These are phyloP conservation scores for Yponomeuta evonymella DNA, from an alignment of 2,888 invertebrate species.

Conservation along the genomic window DNA sequence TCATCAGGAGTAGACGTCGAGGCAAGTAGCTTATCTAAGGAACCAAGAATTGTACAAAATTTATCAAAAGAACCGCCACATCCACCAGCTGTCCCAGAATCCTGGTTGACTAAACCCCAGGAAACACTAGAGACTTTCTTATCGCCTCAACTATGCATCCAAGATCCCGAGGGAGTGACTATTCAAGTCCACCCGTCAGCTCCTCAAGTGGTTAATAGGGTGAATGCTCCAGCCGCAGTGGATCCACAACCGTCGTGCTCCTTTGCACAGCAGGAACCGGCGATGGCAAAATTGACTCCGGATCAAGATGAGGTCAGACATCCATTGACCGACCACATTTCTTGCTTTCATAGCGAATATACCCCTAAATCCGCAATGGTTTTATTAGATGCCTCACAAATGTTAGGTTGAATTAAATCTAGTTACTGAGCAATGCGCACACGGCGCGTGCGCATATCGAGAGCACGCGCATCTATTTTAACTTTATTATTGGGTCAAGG, in stretches of 20 bases:
- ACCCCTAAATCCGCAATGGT: not conserved
- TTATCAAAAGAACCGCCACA: constrained; percentile 40
- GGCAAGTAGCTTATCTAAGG: not conserved
- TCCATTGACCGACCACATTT: constrained; percentile 8
- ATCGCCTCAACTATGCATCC: constrained; percentile 51
- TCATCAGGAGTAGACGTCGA: not conserved
- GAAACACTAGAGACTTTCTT: constrained; percentile 31
- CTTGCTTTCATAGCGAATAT: not conserved
- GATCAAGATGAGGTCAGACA: constrained; percentile 72
- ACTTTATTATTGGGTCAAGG: constrained; percentile 69
- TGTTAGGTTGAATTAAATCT: constrained; percentile 28
- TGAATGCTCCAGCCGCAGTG: constrained; percentile 30
- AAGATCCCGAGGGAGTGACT: constrained; percentile 39
- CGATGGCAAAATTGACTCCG: constrained; percentile 47
- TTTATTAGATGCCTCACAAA: not conserved
- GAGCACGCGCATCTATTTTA: constrained; percentile 69
- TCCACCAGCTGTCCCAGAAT: constrained; percentile 62
- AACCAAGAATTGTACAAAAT: constrained; percentile 27
- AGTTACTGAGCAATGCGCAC: constrained; percentile 45
- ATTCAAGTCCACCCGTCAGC: not conserved
- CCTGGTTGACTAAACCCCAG: constrained; percentile 47
- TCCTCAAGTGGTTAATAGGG: constrained; percentile 31
- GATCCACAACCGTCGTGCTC: constrained; percentile 65
- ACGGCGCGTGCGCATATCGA: constrained; percentile 50
- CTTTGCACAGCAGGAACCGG: constrained; percentile 37